Base-by-base conservation (phyloP, 1,140 invertebrate genomes). In the Tetramorium alpestre region DNA sequence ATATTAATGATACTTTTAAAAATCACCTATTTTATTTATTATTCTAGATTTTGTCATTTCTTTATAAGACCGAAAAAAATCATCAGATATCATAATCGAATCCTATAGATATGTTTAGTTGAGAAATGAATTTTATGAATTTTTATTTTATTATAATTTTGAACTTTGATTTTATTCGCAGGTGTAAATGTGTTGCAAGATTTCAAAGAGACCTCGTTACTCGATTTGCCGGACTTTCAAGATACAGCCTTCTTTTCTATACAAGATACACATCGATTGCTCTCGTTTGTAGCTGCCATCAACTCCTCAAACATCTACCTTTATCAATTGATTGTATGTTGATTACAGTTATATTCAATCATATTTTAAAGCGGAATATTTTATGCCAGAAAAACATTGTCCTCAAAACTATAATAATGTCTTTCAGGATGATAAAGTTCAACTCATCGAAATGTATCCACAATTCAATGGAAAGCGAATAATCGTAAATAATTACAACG, bases 221-320 rank as follows among this genome's bases (percentile, higher is more conserved):
- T 89, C 22, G 62, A 73, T 69, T 64, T 90, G 2, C 13, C 56
- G 4, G 38, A 81, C 41, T 51, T 85, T 0, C 58, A 69, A n/a
- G 88, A 92, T 25, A 28, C 89, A 3, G 25, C 72, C 18, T 89
- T 93, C 6, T 91, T 93, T 60, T 72, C 86, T 25, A 44, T 86
- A 70, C 58, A 72, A 69, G 67, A 78, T 47, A 78, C 41, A 18
- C 11, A 44, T 0, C 22, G 58, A 62, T 41, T 51, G 16, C 18
- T 38, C 7, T 90, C 88, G 91, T 92, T 92, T 13, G 65, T 72
- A 51, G 89, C 60, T 28, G 47, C 85, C 28, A n/a, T 93, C 2
- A 58, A 92, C 41, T 51, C 33, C 25, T 78, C 70, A 3, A 47
- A 69, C 7, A 54, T 92, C 16, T 44, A 77, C 1, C 13, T 92